A percentile compares a stretch with the other conserved stretches of the same genome.
These are phyloP conservation scores for Choloepus didactylus DNA, from an alignment of 2,797 vertebrate genomes.

Conservation along the genomic window DNA sequence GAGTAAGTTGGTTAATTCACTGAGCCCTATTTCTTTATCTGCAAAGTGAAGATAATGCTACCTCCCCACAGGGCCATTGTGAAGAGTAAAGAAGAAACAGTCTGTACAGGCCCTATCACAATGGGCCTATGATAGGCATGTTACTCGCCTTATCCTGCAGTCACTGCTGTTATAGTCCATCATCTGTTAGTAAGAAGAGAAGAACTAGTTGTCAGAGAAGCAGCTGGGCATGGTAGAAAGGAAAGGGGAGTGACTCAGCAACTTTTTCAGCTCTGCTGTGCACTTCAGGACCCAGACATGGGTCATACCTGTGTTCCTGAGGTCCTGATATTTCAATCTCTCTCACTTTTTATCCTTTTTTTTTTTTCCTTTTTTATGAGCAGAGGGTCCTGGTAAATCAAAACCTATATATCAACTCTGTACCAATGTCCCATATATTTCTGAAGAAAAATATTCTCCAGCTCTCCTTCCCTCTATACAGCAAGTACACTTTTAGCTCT, in stretches of 20 bases:
- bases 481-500: background rate
- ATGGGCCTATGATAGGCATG: fast-evolving
- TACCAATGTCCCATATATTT: background rate
- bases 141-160: background rate
- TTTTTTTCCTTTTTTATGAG: background rate
- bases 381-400: background rate
- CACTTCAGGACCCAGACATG: background rate
- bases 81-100: background rate
- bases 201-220: background rate
- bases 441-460: background rate
- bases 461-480: background rate
- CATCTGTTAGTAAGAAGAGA: background rate
- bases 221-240: background rate
- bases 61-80: background rate
- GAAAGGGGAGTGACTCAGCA: background rate
- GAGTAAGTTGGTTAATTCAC: background rate
- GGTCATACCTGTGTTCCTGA: background rate
- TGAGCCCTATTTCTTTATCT: background rate
- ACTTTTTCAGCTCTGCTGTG: background rate
- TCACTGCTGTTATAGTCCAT: background rate
- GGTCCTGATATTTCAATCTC: too few species aligned
- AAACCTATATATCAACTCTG: background rate
- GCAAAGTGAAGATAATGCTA: background rate
- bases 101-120: background rate
- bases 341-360: background rate